Base-by-base conservation (phyloP, 2,888 invertebrate genomes). In the Parascotia fuliginaria region DNA sequence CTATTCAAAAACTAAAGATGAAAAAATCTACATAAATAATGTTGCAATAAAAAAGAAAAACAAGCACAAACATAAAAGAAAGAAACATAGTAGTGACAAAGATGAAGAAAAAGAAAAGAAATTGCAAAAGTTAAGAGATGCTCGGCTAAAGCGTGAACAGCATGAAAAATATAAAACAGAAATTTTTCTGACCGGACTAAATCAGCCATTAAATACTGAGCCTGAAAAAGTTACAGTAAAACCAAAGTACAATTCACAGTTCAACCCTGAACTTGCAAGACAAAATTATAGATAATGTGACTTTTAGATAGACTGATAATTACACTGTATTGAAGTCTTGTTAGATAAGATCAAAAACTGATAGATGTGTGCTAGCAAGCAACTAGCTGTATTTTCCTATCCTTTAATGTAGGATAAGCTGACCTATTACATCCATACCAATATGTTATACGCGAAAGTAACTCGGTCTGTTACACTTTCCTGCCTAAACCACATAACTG, bases 181-280 rank as follows among this genome's bases (percentile, higher is more conserved):
- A 68, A 85, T 93, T 51, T 89, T 98, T 43, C 83, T 98, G 45
- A 94, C 94, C n/a, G 95, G 94, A 77, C 79, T 96, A 1, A 91
- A 94, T 63, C 83, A 75, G n/a, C 53, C 73, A 27, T 60, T 50
- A 42, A 58, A 33, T 50, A 44, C 44, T 44, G 58, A 62, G 49
- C 51, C 64, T 34, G 43, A 61, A 42, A 60, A 75, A 31, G 70
- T 80, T 36, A 81, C 81, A 38, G 83, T 95, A 16, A 93, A 94
- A 62, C 96, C 96, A 73, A 97, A 96, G 86, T 99, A 99, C 79
- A 98, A 98, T 89, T 98, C 98, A 1, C 98, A 99, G 83, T 99
- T 98, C 83, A 99, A 98, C 92, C 99, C 99, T 12, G 95, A 96
- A 83, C 81, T 97, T 42, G 97, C 97, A 9, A 94, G 96, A 73